Evolutionary conservation across 2,113 vertebrate genomes (phyloP), one percentile per base, ranked within the genome.

Genomic region (Arizona elegans): DNA sequence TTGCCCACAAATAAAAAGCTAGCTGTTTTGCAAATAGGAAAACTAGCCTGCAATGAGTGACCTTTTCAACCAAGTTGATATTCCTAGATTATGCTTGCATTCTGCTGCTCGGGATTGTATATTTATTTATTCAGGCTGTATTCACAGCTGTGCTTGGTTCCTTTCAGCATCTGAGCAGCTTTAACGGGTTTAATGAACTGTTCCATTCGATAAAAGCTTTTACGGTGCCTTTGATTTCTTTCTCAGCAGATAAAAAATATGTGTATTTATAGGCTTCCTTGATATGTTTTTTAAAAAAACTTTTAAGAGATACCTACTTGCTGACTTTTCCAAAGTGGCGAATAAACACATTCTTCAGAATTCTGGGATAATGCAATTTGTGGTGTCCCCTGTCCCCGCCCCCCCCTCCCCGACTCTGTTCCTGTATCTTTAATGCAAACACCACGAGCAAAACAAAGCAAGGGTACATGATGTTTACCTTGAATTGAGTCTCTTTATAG

Each of bases 151-250:
- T 29, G 50, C 91, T 55, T 13, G 11, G 24, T 70, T 52, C 10
- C 43, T 23, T 65, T 50, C 12, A 13, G 10, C 88, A 62, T 24
- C 58, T 53, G 11, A 52, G 54, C 29, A 62, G 70, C 47, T 86
- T 93, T 90, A 53, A 87, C 47, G 1, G 81, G 47, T 87, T 86
- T 90, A 93, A 87, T 90, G 89, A 90, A 85, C 55, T 85, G 11
- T 59, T 86, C 43, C 21, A 4, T 26, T 38, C 1, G 21, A 58
- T 86, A 53, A 53, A 87, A 52, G 75, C 65, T 86, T 92, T 86
- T 70, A 38, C 38, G 9, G 26, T 24, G 29, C 70, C 29, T 90
- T 54, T 53, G 75, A 11, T 54, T 54, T 10, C 5, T 53, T 29
- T n/a, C 50, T n/a, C 38, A 1, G 65, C 65, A 33, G 29, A 33